Base-by-base conservation (phyloP, 2,888 invertebrate genomes). In the Formica aserva region DNA sequence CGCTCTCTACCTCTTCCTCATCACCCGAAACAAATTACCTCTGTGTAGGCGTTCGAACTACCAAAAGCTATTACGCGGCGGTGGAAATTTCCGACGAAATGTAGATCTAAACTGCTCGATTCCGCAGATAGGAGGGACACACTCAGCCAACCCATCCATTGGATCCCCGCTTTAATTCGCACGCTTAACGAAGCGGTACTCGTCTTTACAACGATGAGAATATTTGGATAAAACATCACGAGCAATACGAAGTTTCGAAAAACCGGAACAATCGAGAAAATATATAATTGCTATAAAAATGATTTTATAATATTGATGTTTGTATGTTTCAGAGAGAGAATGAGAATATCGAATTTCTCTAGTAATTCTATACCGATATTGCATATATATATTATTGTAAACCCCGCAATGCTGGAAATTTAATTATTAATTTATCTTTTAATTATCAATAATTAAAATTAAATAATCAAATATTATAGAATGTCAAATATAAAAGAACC, bases 41-140 rank as follows among this genome's bases (percentile, higher is more conserved):
- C 76, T 75, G 76, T 75, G 76, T 81, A 82, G 69, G 74, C 65
- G 82, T 85, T 86, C 86, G 84, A 87, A 89, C 88, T 80, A 82
- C 74, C 71, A 69, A 84, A 71, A 83, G 86, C 85, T 82, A 82
- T 88, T 88, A 85, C 71, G 74, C 57, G 72, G 85, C 71, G 60
- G 41, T 62, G 84, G 86, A 84, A 81, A 66, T 75, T 55, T 57
- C 69, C 75, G 84, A 82, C 86, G 71, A 87, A 86, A 87, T 80
- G 83, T 63, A 57, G 75, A 72, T 52, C 71, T 66, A 81, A 74
- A 82, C 84, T 82, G 63, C 84, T 85, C 87, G 78, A 86, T 89
- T 87, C 82, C 77, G 84, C 45, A 65, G 67, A 57, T n/a, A 60
- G 60, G 35, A 76, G 65, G 18, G 65, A 66, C 52, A 66, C 38